Base-by-base conservation (phyloP, 2,888 invertebrate species). In the Phrixothrix hirtus region DNA sequence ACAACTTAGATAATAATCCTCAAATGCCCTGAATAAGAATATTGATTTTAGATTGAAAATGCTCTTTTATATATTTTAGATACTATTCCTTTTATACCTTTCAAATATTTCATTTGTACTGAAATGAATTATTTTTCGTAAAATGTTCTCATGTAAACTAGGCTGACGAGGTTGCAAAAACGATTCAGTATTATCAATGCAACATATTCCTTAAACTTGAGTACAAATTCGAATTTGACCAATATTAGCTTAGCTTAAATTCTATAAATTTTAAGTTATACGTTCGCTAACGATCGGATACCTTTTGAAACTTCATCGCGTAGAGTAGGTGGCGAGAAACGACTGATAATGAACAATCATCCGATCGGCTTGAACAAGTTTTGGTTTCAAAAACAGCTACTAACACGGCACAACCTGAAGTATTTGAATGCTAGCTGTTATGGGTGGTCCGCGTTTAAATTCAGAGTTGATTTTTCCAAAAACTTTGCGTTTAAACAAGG, bases 321-420 rank as follows among this genome's bases (percentile, higher is more conserved):
- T n/a, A n/a, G n/a, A n/a, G n/a, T n/a, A n/a, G n/a, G n/a, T n/a
- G n/a, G n/a, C n/a, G n/a, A 30, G 13, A 30, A 17, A 42, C 17
- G 30, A 27, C 21, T 9, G 17, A 11, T 29, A 38, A 26, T 27
- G 14, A 25, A 27, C 3, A 9, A 10, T 15, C 14, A n/a, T 11
- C 9, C 30, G 15, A 11, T 15, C 5, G 38, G 4, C 15, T n/a
- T 25, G 16, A 27, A 12, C 16, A 21, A 21, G 12, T 30, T 47
- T 61, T 54, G 66, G 66, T 68, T 67, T 68, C 67, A 67, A 68
- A 67, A 68, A 69, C 66, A 68, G 68, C 68, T 67, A 51, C 56
- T 47, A 51, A 46, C 56, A 61, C 61, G 68, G 67, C 69, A 69
- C 68, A 69, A 68, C 67, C 51, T 41, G 50, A 45, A 41, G 39